Evolutionary conservation across 2,888 invertebrate species (phyloP).

Genomic region (Lasioglossum zephyrum): DNA sequence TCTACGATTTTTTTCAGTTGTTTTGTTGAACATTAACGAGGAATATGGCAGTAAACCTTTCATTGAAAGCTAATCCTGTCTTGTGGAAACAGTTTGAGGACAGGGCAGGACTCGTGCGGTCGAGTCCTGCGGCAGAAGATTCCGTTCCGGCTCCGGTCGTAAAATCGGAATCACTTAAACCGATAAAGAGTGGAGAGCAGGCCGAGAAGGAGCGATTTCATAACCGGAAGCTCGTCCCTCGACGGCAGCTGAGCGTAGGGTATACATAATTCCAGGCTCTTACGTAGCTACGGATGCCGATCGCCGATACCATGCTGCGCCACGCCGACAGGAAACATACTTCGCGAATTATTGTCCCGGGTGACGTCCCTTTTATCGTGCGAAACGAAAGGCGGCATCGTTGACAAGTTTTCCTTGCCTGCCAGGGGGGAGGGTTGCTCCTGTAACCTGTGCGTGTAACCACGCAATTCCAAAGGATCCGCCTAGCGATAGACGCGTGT

Average conservation of each 20-base stretch:
- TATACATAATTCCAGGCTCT: conserved; percentile 60
- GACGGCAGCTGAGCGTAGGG: conserved; percentile 59
- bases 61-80: background rate
- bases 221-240: conserved; percentile 60
- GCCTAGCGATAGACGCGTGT: conserved; percentile 11
- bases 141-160: conserved; percentile 9
- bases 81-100: background rate
- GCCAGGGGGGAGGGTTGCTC: background rate
- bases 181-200: conserved; percentile 27
- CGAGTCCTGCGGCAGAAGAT: conserved; percentile 8
- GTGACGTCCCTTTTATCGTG: conserved; percentile 56
- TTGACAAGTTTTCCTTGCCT: conserved; percentile 60
- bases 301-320: conserved; percentile 53
- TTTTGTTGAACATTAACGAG: no score
- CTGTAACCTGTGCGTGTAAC: conserved; percentile 48
- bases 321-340: conserved; percentile 62
- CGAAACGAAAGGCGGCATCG: conserved; percentile 50
- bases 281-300: conserved; percentile 61
- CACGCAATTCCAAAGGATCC: conserved; percentile 40
- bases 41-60: no score
- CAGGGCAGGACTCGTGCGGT: background rate
- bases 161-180: conserved; percentile 42
- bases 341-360: conserved; percentile 64
- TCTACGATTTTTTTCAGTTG: no score
- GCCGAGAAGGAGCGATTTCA: conserved; percentile 53